phyloP scores from a whole-genome alignment of 53 echinoderm and acorn worm species.

The Hippasteria phrygiana region DNA sequence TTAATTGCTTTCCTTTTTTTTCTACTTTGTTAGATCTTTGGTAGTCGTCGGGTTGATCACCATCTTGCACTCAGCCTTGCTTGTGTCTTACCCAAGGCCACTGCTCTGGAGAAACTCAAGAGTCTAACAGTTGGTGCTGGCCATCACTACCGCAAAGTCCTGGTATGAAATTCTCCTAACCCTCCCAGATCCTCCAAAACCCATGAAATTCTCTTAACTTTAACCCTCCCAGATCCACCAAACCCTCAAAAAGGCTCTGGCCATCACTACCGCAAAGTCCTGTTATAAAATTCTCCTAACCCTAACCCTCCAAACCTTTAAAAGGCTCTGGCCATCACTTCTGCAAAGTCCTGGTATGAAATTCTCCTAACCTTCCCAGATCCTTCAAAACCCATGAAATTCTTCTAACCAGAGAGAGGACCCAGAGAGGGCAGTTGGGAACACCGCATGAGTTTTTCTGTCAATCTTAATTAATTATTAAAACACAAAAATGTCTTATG shows the following conservation, averaged over 20 bases:
- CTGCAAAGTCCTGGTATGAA: slow-evolving; percentile 87
- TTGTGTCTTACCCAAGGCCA: slow-evolving; percentile 62
- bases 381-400: neutral
- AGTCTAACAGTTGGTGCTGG: slow-evolving; percentile 75
- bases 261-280: slow-evolving; percentile 90
- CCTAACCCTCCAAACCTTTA: too few species aligned
- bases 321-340: slow-evolving; percentile 89
- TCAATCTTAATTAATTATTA: too few species aligned
- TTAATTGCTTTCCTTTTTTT: neutral
- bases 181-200: neutral
- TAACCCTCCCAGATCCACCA: too few species aligned
- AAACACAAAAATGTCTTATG: too few species aligned
- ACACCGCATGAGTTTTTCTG: too few species aligned
- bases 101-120: slow-evolving; percentile 74
- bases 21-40: slow-evolving; percentile 69
- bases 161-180: slow-evolving; percentile 66
- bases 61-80: slow-evolving; percentile 78
- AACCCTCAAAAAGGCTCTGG: too few species aligned
- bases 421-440: too few species aligned
- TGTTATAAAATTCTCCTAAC: slow-evolving; percentile 62
- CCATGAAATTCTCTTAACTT: neutral
- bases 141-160: slow-evolving; percentile 90
- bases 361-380: too few species aligned
- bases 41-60: slow-evolving; percentile 78
- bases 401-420: too few species aligned